phyloP scores from a whole-genome alignment of 2,888 invertebrate genomes.

The Standfussiana lucernea region DNA sequence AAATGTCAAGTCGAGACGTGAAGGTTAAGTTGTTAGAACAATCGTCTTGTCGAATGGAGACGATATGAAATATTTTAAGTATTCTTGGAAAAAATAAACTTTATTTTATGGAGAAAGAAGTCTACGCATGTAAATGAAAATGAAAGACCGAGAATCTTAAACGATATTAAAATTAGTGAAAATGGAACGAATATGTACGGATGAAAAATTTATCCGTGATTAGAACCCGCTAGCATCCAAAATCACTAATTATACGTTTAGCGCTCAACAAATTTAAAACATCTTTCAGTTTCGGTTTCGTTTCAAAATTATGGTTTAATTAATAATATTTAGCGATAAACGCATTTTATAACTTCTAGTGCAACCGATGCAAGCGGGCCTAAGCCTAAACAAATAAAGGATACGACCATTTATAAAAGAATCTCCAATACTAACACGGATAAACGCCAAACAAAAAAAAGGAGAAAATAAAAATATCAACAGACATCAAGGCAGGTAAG shows the following conservation, averaged over 20 bases:
- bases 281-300: background rate
- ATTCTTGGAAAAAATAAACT: background rate
- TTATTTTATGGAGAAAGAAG: background rate
- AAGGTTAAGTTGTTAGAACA: slow-evolving; percentile 22
- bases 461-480: slow-evolving; percentile 16
- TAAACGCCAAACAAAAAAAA: background rate
- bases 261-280: background rate
- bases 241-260: too few relatives aligned
- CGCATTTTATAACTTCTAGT: background rate
- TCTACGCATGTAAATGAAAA: background rate
- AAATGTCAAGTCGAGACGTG: slow-evolving; percentile 35
- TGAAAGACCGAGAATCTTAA: background rate
- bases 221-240: too few relatives aligned
- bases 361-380: background rate
- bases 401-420: background rate
- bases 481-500: slow-evolving; percentile 15
- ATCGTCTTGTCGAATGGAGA: slow-evolving; percentile 2
- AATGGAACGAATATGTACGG: background rate
- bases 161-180: background rate
- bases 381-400: background rate
- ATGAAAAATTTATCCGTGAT: background rate
- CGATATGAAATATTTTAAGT: background rate
- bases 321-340: background rate
- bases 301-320: background rate
- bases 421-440: background rate